phyloP scores from a whole-genome alignment of 37 sponge, comb jelly and placozoan species.

The Spongilla lacustris region DNA sequence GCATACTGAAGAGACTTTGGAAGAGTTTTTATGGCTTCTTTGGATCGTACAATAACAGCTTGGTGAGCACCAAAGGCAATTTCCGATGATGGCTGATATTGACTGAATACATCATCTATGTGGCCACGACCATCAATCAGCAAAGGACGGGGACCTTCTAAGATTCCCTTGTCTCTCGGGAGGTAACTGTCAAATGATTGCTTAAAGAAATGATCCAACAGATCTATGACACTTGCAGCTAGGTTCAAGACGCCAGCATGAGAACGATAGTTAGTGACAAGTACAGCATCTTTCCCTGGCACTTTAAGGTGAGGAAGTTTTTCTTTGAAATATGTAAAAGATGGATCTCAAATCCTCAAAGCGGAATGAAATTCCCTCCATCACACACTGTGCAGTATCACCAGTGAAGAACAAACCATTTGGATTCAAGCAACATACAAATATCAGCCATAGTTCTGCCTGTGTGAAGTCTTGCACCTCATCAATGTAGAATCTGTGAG shows the following conservation, averaged over 20 bases:
- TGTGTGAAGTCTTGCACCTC: constrained; percentile 58
- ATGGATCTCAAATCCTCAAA: constrained; percentile 33
- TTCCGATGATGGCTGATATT: not conserved
- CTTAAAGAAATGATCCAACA: constrained; percentile 10
- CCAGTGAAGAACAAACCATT: constrained; percentile 43
- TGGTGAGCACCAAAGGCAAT: constrained; percentile 51
- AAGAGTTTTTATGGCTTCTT: constrained; percentile 15
- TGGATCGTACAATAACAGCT: constrained; percentile 37
- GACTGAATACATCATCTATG: not conserved
- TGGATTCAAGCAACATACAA: constrained; percentile 19
- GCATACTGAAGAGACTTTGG: constrained; percentile 18
- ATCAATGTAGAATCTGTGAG: constrained; percentile 37
- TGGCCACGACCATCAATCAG: not conserved
- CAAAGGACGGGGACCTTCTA: constrained; percentile 45
- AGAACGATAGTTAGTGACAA: constrained; percentile 32
- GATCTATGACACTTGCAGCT: constrained; percentile 36
- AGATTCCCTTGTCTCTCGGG: constrained; percentile 28
- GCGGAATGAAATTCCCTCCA: constrained; percentile 38
- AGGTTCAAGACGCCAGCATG: constrained; percentile 43
- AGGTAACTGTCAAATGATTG: constrained; percentile 37
- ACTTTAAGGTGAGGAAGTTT: not conserved
- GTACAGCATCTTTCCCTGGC: not conserved
- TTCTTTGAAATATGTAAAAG: not conserved
- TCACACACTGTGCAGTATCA: constrained; percentile 44
- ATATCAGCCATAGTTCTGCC: constrained; percentile 31